A percentile compares a stretch with the other conserved stretches of the same genome.
These are phyloP conservation scores for Lasioglossum leucozonium DNA, from an alignment of 2,888 invertebrate genomes.

Conservation along the genomic window DNA sequence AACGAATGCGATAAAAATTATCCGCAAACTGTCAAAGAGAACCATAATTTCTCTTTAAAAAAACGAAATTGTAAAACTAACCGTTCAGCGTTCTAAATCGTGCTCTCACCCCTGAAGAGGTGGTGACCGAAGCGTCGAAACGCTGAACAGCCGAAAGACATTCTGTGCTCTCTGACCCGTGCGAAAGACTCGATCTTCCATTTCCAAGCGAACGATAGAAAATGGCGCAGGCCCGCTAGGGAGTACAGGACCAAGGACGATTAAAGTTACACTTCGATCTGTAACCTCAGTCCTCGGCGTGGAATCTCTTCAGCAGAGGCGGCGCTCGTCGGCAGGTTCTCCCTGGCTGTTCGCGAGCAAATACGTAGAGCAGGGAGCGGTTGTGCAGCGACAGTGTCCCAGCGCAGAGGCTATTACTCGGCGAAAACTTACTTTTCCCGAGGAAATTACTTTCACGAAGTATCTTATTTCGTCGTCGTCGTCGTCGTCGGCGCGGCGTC, in stretches of 20 bases:
- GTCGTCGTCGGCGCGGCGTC: slow-evolving; percentile 44
- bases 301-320: slow-evolving; percentile 64
- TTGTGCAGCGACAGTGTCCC: slow-evolving; percentile 46
- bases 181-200: not conserved
- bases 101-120: not conserved
- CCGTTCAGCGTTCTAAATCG: not conserved
- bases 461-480: slow-evolving; percentile 76
- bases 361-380: slow-evolving; percentile 26
- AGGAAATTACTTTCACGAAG: slow-evolving; percentile 76
- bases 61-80: not conserved
- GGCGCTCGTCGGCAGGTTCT: not conserved
- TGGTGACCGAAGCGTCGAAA: not conserved
- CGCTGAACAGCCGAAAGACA: not conserved
- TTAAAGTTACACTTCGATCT: slow-evolving; percentile 70
- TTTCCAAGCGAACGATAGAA: slow-evolving; percentile 1
- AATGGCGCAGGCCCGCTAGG: not conserved
- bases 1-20: not conserved
- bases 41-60: not conserved
- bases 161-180: not conserved
- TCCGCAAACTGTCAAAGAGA: not conserved
- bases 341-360: slow-evolving; percentile 32
- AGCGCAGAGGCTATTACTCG: slow-evolving; percentile 73
- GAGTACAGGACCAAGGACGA: slow-evolving; percentile 38
- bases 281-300: slow-evolving; percentile 46
- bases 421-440: slow-evolving; percentile 77